Evolutionary conservation across 2,888 invertebrate genomes (phyloP), one percentile per base, ranked within the genome.

Genomic region (Torymus texanus): DNA sequence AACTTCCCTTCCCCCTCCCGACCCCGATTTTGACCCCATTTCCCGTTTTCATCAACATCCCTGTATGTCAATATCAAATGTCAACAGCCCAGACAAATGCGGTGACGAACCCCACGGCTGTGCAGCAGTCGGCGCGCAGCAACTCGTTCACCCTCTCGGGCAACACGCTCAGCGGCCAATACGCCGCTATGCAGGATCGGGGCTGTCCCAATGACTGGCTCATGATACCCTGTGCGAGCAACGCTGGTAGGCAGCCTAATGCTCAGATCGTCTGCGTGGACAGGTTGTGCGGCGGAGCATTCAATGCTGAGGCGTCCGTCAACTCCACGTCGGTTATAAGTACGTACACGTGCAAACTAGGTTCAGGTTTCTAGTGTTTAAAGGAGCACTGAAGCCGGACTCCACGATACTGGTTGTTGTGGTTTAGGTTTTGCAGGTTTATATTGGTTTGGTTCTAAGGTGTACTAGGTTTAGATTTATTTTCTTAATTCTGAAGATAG

Each of bases 121-220:
- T 41, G n/a, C 79, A 71, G 4, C 77, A 50, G 41, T 24, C 12
- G 59, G 72, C 73, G 16, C 83, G 86, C 18, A 94, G 94, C 0
- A 93, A 94, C 70, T 92, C 96, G 0, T 96, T 96, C 86, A 95
- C 95, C 0, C 85, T 96, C 16, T 94, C 95, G 2, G 96, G 96
- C 0, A 95, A 96, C 86, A 94, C 94, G n/a, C 93, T 94, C 83
- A 93, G 92, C 0, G 94, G 93, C 10, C 93, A 93, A 82, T 89
- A 91, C 41, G 89, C 90, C 2, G 93, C 96, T 0, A 94, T 95
- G 93, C 93, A 95, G 12, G 94, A 94, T 14, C 92, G 93, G 58
- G 93, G 93, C 59, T 96, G 96, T 85, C 94, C 94, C 79, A 93
- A 93, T 67, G 96, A 97, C 88, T 97, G 96, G 94, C 90, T 97